These are phyloP conservation scores for Pavo muticus DNA, from an alignment of 2,113 vertebrate species.

Conservation along the genomic window DNA sequence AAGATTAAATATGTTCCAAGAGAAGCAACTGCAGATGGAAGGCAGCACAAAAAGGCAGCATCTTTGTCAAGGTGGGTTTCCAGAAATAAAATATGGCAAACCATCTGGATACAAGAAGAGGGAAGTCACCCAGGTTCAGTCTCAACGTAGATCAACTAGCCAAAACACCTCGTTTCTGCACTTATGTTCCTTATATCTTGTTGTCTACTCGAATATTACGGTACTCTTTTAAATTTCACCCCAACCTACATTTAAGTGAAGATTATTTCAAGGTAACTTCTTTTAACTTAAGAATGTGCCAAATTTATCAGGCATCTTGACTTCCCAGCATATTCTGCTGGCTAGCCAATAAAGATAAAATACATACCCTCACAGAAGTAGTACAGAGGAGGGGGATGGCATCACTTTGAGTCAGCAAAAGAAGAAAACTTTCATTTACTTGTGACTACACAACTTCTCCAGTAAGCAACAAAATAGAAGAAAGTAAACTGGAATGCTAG, in stretches of 20 bases:
- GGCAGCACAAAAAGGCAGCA: not conserved
- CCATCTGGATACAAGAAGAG: not conserved
- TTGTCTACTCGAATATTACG: not conserved
- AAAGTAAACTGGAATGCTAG: not conserved
- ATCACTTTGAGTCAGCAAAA: not conserved
- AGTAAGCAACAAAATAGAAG: not conserved
- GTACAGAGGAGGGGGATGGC: fast-evolving
- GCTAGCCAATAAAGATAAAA: not conserved
- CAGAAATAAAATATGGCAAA: conserved; percentile 27
- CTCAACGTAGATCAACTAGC: not conserved
- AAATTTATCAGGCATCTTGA: not conserved
- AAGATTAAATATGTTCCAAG: not conserved
- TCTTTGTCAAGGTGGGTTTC: not conserved
- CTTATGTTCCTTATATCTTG: not conserved
- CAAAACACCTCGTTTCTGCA: not conserved
- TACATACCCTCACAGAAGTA: not conserved
- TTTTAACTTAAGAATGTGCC: not conserved
- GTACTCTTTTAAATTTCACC: not conserved
- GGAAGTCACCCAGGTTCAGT: not conserved
- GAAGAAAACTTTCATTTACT: not conserved
- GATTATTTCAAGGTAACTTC: not conserved
- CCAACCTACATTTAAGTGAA: not conserved
- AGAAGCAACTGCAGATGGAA: not conserved
- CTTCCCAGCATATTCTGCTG: not conserved
- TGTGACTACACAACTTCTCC: not conserved